Evolutionary conservation across 2,113 vertebrate species (phyloP), one percentile per base, ranked within the genome.

Genomic region (Suncus etruscus): DNA sequence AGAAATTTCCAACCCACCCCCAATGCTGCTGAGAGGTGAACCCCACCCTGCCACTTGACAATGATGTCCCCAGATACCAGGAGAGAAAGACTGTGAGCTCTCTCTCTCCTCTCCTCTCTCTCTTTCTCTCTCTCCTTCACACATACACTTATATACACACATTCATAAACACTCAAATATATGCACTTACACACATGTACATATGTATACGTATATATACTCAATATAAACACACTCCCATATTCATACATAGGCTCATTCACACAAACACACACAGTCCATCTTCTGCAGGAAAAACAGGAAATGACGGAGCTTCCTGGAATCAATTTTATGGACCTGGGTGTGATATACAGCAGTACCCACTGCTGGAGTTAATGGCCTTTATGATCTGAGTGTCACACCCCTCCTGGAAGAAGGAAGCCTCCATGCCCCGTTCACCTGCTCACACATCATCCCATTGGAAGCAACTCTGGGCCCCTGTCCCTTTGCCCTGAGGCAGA

Each of bases 251-350:
- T 39, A 39, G 39, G 39, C 39, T 39, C 39, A 39, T 39, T 39
- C 39, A 39, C 39, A 39, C 39, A 39, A 39, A 39, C 39, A 39
- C 39, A 39, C 29, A 29, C 18, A 47, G 65, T 32, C 22, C 6
- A 4, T 24, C 1, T 48, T 77, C 70, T 82, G 31, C 78, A 31
- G 75, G 66, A 85, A 87, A 75, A 95, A 31, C 54, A 84, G 63
- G 75, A 96, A 91, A 91, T 73, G 72, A 66, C 74, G 61, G 87
- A 31, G 69, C 11, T 93, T 91, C 83, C 61, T 88, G 47, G 83
- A 93, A 94, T 95, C 89, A 88, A 70, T 86, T 86, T 95, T 89
- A 94, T 0, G 11, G 75, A 83, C 76, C 63, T 86, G 82, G 84
- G 75, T 77, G 18, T 83, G 85, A 94, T 92, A 87, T 95, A 90